phyloP scores from a whole-genome alignment of 1,140 invertebrate species.

The Drosophila triauraria region DNA sequence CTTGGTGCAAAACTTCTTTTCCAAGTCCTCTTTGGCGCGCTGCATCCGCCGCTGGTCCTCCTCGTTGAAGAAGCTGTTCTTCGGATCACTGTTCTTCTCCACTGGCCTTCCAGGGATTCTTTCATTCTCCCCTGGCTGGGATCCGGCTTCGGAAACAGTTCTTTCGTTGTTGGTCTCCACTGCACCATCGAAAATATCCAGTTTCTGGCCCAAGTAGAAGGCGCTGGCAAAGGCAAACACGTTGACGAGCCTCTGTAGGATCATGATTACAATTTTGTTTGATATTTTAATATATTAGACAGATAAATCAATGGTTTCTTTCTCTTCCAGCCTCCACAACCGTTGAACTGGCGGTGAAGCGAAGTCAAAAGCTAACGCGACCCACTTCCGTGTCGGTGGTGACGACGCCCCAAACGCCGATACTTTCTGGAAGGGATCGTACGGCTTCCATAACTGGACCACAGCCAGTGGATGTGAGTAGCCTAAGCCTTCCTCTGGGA shows the following conservation, averaged over 20 bases:
- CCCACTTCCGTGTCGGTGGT: slow-evolving; percentile 78
- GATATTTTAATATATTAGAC: slow-evolving; percentile 11
- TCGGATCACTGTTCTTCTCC: neutral
- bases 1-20: slow-evolving; percentile 26
- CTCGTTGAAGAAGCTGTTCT: slow-evolving; percentile 14
- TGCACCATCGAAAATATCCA: slow-evolving; percentile 37
- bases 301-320: slow-evolving; percentile 10
- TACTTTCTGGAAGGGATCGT: slow-evolving; percentile 79
- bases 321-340: slow-evolving; percentile 67
- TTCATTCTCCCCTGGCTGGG: neutral
- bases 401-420: slow-evolving; percentile 70
- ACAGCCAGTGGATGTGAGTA: slow-evolving; percentile 93
- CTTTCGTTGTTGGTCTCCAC: neutral
- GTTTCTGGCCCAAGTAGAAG: slow-evolving; percentile 37
- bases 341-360: slow-evolving; percentile 81
- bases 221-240: slow-evolving; percentile 41
- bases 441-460: slow-evolving; percentile 91
- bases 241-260: slow-evolving; percentile 24
- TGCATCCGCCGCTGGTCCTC: slow-evolving; percentile 43
- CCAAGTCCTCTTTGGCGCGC: slow-evolving; percentile 40
- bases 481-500: neutral
- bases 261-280: slow-evolving; percentile 21
- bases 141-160: neutral
- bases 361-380: slow-evolving; percentile 76
- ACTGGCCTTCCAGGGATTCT: neutral